Percentiles rank a stretch among this genome's conserved stretches.
phyloP scores from a whole-genome alignment of 1,140 invertebrate species.

The Contarinia nasturtii region DNA sequence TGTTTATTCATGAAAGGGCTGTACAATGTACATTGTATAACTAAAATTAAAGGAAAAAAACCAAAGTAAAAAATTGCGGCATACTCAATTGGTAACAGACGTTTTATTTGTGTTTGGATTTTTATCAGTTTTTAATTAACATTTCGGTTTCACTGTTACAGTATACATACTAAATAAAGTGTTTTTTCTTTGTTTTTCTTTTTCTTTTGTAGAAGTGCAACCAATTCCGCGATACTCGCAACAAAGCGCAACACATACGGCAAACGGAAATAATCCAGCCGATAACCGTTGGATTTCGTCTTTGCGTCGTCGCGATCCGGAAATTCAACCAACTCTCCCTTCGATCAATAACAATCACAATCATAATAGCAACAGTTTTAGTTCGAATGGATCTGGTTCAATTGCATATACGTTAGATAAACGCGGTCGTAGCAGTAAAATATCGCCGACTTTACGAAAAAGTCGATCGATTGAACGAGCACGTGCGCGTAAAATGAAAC shows the following conservation, averaged over 20 bases:
- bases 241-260: slow-evolving; percentile 13
- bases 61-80: too few relatives aligned
- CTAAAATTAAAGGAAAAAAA: too few relatives aligned
- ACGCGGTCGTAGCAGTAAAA: slow-evolving; percentile 13
- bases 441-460: slow-evolving; percentile 21
- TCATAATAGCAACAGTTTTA: slow-evolving; percentile 15
- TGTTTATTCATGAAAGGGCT: too few relatives aligned
- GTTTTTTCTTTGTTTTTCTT: too few relatives aligned
- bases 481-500: slow-evolving; percentile 18
- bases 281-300: slow-evolving; percentile 27
- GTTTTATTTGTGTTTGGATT: too few relatives aligned
- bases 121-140: too few relatives aligned
- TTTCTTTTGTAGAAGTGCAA: neutral
- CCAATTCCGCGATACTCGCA: slow-evolving; percentile 11
- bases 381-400: slow-evolving; percentile 9
- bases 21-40: too few relatives aligned
- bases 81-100: too few relatives aligned
- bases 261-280: slow-evolving; percentile 10
- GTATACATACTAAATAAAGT: too few relatives aligned
- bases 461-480: slow-evolving; percentile 32
- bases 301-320: slow-evolving; percentile 37
- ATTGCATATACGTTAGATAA: slow-evolving; percentile 7
- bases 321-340: slow-evolving; percentile 41
- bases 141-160: too few relatives aligned
- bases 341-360: slow-evolving; percentile 28